A percentile compares a stretch with the other conserved stretches of the same genome.
These are phyloP conservation scores for Garrulus glandarius DNA, from an alignment of 2,797 vertebrate genomes.

Conservation along the genomic window DNA sequence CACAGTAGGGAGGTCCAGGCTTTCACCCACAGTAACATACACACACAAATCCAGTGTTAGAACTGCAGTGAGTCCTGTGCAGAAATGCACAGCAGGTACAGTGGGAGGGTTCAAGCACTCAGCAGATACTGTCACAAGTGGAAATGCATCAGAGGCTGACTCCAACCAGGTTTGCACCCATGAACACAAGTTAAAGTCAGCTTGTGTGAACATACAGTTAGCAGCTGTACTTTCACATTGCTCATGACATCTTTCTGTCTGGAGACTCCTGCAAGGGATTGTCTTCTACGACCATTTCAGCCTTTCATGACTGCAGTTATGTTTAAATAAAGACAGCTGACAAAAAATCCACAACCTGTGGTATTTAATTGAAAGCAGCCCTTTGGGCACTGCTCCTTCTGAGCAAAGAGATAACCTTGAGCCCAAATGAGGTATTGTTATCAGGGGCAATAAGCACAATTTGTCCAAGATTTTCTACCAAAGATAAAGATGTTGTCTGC, in stretches of 20 bases:
- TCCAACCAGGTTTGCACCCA: background rate
- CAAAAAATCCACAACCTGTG: background rate
- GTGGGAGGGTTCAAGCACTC: background rate
- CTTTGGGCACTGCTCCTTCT: background rate
- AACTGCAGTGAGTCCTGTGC: background rate
- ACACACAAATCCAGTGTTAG: background rate
- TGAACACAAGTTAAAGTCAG: background rate
- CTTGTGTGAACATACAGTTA: background rate
- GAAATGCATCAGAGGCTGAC: background rate
- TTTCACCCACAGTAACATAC: background rate
- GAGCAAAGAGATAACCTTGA: background rate
- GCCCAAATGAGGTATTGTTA: rapidly evolving
- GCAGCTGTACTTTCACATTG: background rate
- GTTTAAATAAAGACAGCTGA: background rate
- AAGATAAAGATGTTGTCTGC: background rate
- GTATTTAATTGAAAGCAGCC: background rate
- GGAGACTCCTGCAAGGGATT: background rate
- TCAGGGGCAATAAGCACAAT: background rate
- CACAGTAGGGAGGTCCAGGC: background rate
- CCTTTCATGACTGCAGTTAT: background rate
- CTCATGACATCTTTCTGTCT: background rate
- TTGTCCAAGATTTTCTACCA: background rate
- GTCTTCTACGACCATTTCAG: background rate
- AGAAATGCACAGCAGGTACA: background rate
- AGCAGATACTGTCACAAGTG: background rate